Conservation (phyloP, 2,797 vertebrate genomes). For the Thaleichthys pacificus region DNA sequence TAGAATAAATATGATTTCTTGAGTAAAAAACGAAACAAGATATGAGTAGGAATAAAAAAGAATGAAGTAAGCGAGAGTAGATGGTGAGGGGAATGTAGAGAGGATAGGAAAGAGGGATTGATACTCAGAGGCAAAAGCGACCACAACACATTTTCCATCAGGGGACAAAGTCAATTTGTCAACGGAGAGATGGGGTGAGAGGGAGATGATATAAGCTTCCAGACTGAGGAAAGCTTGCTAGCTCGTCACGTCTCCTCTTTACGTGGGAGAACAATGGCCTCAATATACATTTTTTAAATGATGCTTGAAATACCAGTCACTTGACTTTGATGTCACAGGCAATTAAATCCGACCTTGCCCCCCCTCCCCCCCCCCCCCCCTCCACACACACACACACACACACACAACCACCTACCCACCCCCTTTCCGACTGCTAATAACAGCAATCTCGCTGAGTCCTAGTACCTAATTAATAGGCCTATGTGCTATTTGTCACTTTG, state of each 20-base stretch:
- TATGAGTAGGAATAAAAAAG: background rate
- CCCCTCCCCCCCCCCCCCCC: slow-evolving; percentile 52
- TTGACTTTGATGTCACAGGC: slow-evolving; percentile 99
- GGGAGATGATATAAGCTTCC: slow-evolving; percentile 75
- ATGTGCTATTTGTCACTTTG: slow-evolving; percentile 99
- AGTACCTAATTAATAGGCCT: slow-evolving; percentile 95
- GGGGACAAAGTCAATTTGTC: slow-evolving; percentile 77
- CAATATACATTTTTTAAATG: slow-evolving; percentile 99
- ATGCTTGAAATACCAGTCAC: slow-evolving; percentile 99
- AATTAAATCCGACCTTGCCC: slow-evolving; percentile 99
- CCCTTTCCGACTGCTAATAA: slow-evolving; percentile 94
- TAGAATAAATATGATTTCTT: slow-evolving; percentile 59
- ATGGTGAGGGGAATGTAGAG: background rate
- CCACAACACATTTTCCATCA: slow-evolving; percentile 74
- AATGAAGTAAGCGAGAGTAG: background rate
- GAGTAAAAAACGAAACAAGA: slow-evolving; percentile 44
- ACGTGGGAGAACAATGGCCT: slow-evolving; percentile 98
- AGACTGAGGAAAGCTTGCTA: slow-evolving; percentile 79
- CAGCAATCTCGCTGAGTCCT: slow-evolving; percentile 98
- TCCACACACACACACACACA: background rate
- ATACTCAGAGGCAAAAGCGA: slow-evolving; percentile 68
- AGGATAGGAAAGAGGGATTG: slow-evolving; percentile 48
- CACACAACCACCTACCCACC: background rate
- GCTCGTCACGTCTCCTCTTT: slow-evolving; percentile 79
- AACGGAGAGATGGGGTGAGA: slow-evolving; percentile 59